phyloP scores from a whole-genome alignment of 2,888 invertebrate genomes.

The Biston stratarius region DNA sequence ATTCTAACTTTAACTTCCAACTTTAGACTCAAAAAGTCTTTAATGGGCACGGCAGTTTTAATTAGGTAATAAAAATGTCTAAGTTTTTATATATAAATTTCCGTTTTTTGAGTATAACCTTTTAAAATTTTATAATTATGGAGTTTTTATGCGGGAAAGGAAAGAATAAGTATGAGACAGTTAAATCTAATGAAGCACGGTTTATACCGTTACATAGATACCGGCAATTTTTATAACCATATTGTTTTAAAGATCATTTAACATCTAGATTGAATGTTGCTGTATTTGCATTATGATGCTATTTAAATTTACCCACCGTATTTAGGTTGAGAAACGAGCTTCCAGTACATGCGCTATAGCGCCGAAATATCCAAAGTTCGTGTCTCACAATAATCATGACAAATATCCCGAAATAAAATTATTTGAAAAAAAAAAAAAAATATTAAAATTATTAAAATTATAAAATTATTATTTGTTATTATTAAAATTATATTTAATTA shows the following conservation, averaged over 20 bases:
- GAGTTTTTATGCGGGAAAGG: slow-evolving; percentile 11
- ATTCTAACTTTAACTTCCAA: slow-evolving; percentile 22
- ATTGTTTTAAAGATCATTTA: background rate
- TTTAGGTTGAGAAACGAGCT: no score
- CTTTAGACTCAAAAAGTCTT: slow-evolving; percentile 18
- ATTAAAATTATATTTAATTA: no score
- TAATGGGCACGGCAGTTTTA: slow-evolving; percentile 18
- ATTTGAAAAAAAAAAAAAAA: no score
- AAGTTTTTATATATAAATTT: slow-evolving; percentile 26
- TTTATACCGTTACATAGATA: background rate
- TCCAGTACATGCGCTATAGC: no score
- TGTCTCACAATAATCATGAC: no score
- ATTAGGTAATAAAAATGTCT: slow-evolving; percentile 24
- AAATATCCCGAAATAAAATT: no score
- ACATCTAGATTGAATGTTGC: background rate
- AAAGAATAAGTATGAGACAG: slow-evolving; percentile 4
- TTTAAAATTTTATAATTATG: slow-evolving; percentile 4
- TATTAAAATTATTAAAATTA: no score
- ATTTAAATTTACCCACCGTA: no score
- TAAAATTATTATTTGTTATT: no score
- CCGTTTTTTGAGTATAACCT: background rate
- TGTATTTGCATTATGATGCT: no score
- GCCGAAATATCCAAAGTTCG: no score
- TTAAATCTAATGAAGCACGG: background rate
- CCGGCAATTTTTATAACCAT: background rate